Evolutionary conservation across 2,797 vertebrate species (phyloP).

Genomic region (Salarias fasciatus): DNA sequence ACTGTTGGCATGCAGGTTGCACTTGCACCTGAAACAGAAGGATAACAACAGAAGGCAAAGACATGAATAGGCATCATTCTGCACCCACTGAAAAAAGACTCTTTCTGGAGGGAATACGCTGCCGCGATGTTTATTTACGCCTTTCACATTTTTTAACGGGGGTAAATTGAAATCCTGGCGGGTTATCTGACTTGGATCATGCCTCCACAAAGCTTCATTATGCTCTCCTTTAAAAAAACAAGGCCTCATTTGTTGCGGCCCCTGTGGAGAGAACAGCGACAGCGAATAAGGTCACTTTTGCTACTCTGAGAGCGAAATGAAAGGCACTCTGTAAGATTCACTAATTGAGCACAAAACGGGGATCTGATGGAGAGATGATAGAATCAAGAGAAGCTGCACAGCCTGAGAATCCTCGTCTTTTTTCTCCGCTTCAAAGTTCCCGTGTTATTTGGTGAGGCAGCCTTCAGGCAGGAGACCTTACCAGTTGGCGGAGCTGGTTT

Average conservation of each 20-base stretch:
- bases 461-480: slow-evolving; percentile 60
- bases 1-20: slow-evolving; percentile 97
- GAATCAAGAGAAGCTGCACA: slow-evolving; percentile 47
- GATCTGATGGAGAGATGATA: slow-evolving; percentile 66
- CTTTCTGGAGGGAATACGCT: slow-evolving; percentile 37
- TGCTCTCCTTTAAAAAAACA: slow-evolving; percentile 52
- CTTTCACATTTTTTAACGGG: slow-evolving; percentile 59
- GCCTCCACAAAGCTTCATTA: slow-evolving; percentile 72
- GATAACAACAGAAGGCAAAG: slow-evolving; percentile 58
- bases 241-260: slow-evolving; percentile 71
- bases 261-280: slow-evolving; percentile 66
- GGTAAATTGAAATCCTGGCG: slow-evolving; percentile 69
- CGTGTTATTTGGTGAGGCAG: slow-evolving; percentile 51
- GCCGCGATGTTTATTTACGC: slow-evolving; percentile 35
- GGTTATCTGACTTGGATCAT: slow-evolving; percentile 62
- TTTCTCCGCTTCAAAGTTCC: slow-evolving; percentile 59
- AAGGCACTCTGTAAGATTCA: slow-evolving; percentile 66
- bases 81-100: slow-evolving; percentile 52
- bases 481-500: slow-evolving; percentile 54
- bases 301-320: slow-evolving; percentile 69
- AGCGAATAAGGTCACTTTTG: slow-evolving; percentile 74
- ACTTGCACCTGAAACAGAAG: slow-evolving; percentile 91
- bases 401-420: slow-evolving; percentile 49
- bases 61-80: slow-evolving; percentile 60
- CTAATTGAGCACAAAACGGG: slow-evolving; percentile 69